A percentile compares a stretch with the other conserved stretches of the same genome.
These are phyloP conservation scores for Octodonta nipae DNA, from an alignment of 2,888 invertebrate species.

Conservation along the genomic window DNA sequence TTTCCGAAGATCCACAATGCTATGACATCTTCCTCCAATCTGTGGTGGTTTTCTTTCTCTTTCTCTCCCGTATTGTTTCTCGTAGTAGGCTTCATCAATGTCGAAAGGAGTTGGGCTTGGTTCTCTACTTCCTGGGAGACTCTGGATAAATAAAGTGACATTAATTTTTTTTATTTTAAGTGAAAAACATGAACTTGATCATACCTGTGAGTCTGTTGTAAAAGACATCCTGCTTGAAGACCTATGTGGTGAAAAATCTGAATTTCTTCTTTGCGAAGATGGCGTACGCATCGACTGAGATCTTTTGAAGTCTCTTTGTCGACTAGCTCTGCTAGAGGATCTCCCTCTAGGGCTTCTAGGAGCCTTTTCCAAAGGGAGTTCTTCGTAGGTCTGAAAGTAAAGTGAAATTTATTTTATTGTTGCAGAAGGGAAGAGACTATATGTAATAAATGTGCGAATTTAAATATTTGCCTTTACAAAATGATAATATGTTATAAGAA, in stretches of 20 bases:
- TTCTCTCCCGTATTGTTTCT: constrained; percentile 14
- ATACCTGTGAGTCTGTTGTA: constrained; percentile 53
- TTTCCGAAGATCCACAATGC: constrained; percentile 37
- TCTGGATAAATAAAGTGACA: constrained; percentile 28
- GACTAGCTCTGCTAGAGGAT: constrained; percentile 21
- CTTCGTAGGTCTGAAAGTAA: constrained; percentile 42
- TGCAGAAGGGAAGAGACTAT: constrained; percentile 14
- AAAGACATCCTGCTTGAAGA: constrained; percentile 54
- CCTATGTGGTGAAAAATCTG: constrained; percentile 39
- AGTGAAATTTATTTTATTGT: too few relatives aligned
- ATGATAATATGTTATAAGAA: too few relatives aligned
- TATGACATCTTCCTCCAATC: constrained; percentile 25
- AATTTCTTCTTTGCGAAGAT: constrained; percentile 20
- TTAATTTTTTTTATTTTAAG: background rate
- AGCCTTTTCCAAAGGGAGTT: constrained; percentile 14
- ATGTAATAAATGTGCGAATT: background rate
- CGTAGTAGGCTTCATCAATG: constrained; percentile 22
- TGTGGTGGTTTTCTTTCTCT: constrained; percentile 8
- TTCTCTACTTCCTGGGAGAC: constrained; percentile 40
- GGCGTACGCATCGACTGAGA: constrained; percentile 30
- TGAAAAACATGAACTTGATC: background rate
- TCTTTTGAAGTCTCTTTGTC: constrained; percentile 24
- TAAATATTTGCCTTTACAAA: background rate
- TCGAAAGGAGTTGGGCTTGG: constrained; percentile 38
- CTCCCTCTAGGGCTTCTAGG: constrained; percentile 18